A percentile compares a stretch with the other conserved stretches of the same genome.
These are phyloP conservation scores for Ichneumon xanthorius DNA, from an alignment of 2,888 invertebrate genomes.

Conservation along the genomic window DNA sequence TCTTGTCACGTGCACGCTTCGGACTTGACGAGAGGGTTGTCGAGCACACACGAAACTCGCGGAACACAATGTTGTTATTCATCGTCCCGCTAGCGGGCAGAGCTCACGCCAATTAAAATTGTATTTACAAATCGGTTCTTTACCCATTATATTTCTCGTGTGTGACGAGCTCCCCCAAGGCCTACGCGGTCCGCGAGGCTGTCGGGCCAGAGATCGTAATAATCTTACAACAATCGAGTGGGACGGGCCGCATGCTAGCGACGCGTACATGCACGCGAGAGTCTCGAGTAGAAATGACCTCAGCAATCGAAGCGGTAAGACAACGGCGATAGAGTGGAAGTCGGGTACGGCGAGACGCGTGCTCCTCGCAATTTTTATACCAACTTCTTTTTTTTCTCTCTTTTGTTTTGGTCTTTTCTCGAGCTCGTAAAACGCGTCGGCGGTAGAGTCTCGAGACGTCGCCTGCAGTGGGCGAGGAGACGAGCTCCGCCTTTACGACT, in stretches of 20 bases:
- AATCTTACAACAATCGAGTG: constrained; percentile 45
- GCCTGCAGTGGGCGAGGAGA: constrained; percentile 57
- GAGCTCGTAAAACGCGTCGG: constrained; percentile 62
- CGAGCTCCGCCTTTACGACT: constrained; percentile 60
- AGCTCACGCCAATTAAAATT: background rate
- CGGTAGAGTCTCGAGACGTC: constrained; percentile 46
- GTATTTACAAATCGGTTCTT: background rate
- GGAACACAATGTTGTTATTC: background rate
- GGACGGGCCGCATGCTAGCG: constrained; percentile 21
- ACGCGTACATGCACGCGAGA: constrained; percentile 30
- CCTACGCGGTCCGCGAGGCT: background rate
- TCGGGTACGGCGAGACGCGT: constrained; percentile 24
- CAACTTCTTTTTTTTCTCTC: constrained; percentile 42
- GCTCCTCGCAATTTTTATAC: constrained; percentile 20
- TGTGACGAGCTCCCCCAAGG: background rate
- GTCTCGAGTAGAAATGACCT: background rate
- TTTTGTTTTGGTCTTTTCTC: constrained; percentile 50
- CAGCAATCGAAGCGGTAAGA: constrained; percentile 18
- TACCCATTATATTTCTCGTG: constrained; percentile 8
- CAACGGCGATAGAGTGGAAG: background rate
- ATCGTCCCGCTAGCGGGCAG: background rate
- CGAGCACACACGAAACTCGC: background rate
- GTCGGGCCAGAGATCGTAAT: constrained; percentile 1
- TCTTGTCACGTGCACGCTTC: background rate
- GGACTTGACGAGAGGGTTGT: constrained; percentile 2